Evolutionary conservation across 2,797 vertebrate genomes (phyloP), one percentile per base, ranked within the genome.

Genomic region (Phoebastria nigripes): DNA sequence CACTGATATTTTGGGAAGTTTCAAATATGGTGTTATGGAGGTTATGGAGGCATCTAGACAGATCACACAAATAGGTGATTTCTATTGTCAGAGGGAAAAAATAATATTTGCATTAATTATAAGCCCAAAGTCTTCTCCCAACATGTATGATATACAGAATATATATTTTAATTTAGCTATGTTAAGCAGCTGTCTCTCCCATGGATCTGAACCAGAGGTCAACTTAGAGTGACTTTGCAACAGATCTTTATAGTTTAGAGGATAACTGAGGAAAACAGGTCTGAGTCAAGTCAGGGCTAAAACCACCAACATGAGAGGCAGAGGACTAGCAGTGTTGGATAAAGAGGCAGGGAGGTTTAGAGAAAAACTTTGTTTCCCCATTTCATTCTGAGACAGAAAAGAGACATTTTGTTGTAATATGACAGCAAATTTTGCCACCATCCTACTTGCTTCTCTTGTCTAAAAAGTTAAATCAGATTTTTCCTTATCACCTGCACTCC

Each of bases 1-100:
- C 39, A 51, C 5, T 37, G 12, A 31, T 66, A 9, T 25, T 61
- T 85, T 49, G 4, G 5, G 8, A 26, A 74, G 6, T 25, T 51
- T 86, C 41, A 88, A 26, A 47, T 51, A 29, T 0, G 0, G 2
- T 31, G 6, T 65, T 59, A 29, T 6, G 15, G 19, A 49, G 4
- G 1, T 39, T 80, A 15, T 56, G 37, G 25, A 83, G 25, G 14
- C 67, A 67, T 55, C 44, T 31, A 67, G 21, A 81, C 6, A 59
- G 21, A 33, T 51, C 29, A 46, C 11, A 70, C 3, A 62, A 54
- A 19, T 25, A 49, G 12, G 8, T 21, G 22, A 39, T 67, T 92
- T 61, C 16, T 82, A 11, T 37, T 66, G 12, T 66, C 11, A 49
- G 24, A 33, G 12, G 11, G 31, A 73, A 85, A 52, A 41, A 26